Base-by-base conservation (phyloP, 37 sponge, comb jelly and placozoan genomes). In the Geodia barretti region DNA sequence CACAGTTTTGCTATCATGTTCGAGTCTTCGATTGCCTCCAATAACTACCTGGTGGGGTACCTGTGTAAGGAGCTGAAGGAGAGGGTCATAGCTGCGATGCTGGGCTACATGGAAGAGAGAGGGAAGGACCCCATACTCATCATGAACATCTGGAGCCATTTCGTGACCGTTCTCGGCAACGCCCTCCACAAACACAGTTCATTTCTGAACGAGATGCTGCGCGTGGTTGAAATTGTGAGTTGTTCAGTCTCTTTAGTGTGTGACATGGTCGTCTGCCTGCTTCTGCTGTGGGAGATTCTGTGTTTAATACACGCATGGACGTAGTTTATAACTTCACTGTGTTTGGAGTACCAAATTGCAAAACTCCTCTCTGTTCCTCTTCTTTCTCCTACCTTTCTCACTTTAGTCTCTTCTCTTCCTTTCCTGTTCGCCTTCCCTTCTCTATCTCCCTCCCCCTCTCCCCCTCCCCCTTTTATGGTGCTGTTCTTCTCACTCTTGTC, bases 151-250 rank as follows among this genome's bases (percentile, higher is more conserved):
- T 80, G 81, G 81, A 61, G 40, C 19, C 81, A 80, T 33, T 70
- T 80, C 23, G 62, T 80, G n/a, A 32, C 3, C 36, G 40, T 80
- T 33, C 32, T 80, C 4, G 81, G 81, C 47, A 40, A 60, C 4
- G 70, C 33, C 1, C 40, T 80, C 40, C 81, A 80, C 70, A 80
- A 69, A 43, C 71, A 69, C 21, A 59, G 81, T 2, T 59, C 81
- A 8, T 78, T 85, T 28, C 72, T 85, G 14, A 85, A 85, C 41
- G 73, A 78, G n/a, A 62, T 85, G 47, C 47, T 85, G 14, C 36
- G 60, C 9, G 59, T 85, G 2, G 79, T 78, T 1, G 86, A 85
- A 63, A 60, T 59, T 61, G 84, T 84, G 61, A 74, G 83, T 32
- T 7, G 35, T 4, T 34, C 17, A 23, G 26, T 28, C 62, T 21